phyloP scores from a whole-genome alignment of 2,888 invertebrate species.

The Acanthacorydalis orientalis region DNA sequence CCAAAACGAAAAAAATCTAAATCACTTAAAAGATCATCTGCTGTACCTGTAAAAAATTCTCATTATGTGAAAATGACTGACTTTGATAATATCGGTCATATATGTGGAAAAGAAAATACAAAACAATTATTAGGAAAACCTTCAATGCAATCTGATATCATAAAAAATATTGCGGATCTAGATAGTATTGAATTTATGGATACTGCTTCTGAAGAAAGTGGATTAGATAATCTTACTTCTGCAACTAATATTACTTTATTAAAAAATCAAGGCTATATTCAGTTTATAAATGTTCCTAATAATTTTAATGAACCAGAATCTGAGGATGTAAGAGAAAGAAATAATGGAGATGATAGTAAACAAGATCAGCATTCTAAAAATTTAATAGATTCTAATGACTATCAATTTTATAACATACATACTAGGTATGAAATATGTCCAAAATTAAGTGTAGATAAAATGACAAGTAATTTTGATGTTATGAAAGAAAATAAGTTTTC shows the following conservation, averaged over 20 bases:
- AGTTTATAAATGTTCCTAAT: conserved; percentile 36
- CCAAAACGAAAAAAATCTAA: conserved; percentile 17
- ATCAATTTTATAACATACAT: no score
- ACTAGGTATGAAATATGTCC: no score
- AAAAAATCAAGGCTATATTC: conserved; percentile 47
- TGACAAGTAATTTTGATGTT: no score
- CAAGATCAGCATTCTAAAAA: no score
- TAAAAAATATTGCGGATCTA: conserved; percentile 33
- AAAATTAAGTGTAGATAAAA: no score
- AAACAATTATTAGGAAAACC: conserved; percentile 25
- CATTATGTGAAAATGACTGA: conserved; percentile 24
- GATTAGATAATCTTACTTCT: conserved; percentile 40
- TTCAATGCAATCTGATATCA: conserved; percentile 28
- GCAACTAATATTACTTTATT: conserved; percentile 32
- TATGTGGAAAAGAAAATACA: conserved; percentile 23
- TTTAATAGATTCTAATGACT: no score
- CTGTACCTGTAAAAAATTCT: not conserved
- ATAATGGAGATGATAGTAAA: no score
- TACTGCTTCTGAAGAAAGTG: conserved; percentile 66
- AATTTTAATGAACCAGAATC: conserved; percentile 15
- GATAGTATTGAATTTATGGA: conserved; percentile 79
- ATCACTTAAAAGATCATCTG: conserved; percentile 18
- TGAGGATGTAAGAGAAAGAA: no score
- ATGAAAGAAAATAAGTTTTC: no score
- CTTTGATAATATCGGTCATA: conserved; percentile 21